Base-by-base conservation (phyloP, 2,113 vertebrate species). In the Actinemys pallida region DNA sequence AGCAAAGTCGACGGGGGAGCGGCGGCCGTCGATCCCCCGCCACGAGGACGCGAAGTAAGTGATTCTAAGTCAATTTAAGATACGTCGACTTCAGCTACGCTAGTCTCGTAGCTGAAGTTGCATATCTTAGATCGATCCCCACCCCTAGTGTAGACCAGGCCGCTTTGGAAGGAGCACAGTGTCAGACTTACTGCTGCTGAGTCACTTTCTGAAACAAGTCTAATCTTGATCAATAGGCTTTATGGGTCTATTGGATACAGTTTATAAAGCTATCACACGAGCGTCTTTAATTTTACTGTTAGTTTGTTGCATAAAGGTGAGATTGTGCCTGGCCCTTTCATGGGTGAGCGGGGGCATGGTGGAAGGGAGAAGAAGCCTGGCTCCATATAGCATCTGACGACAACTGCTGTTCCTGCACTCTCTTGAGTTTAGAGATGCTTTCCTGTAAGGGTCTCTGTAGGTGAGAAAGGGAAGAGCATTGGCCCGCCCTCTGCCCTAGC, bases 121-220 rank as follows among this genome's bases (percentile, higher is more conserved):
- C 45, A 5, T 47, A 47, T 47, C 45, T 47, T 47, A 47, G 7
- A 47, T 47, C 45, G 2, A 47, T 47, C 45, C 8, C 45, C 45
- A 8, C 45, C 45, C 45, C 45, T 47, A 47, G 8, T 47, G 8
- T 47, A 47, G 8, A 47, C 45, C 45, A 47, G 45, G 45, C 45
- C 45, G 45, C 14, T 50, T 93, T 85, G 88, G 94, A 93, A 94
- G 92, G 86, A 92, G 78, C 25, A 93, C 25, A 93, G 79, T 29
- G 3, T 86, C 89, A 95, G 93, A 94, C 96, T 96, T 96, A 95
- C 93, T 95, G 59, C 89, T 95, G 96, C 95, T 96, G 93, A 85
- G 95, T 93, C 96, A 88, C 0, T 94, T 96, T 90, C 91, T 95
- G 95, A 95, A 96, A 81, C 57, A 52, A 84, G 79, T 88, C 94